These are phyloP conservation scores for Chloroclystis v-ata DNA, from an alignment of 2,888 invertebrate species.

Conservation along the genomic window DNA sequence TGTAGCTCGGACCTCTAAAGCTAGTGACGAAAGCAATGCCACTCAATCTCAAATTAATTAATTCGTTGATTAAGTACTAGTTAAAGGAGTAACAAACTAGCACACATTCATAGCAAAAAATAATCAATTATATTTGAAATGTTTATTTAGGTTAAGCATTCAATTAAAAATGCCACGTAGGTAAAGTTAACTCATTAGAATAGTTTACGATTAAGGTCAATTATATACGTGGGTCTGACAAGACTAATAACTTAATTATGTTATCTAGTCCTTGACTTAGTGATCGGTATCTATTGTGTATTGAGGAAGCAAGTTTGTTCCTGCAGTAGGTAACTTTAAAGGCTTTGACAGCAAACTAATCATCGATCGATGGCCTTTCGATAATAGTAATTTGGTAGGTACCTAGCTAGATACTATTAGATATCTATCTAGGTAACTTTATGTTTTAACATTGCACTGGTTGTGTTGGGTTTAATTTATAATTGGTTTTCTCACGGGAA, in stretches of 20 bases:
- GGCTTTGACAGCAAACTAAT: background rate
- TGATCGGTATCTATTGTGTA: constrained; percentile 3
- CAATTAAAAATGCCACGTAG: background rate
- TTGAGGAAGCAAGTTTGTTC: background rate
- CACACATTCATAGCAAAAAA: no score
- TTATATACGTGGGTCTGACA: background rate
- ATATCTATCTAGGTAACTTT: no score
- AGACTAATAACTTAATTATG: background rate
- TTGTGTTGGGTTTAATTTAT: no score
- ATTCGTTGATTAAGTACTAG: no score
- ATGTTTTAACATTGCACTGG: no score
- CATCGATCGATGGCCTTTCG: background rate
- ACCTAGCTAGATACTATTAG: no score
- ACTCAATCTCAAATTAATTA: no score
- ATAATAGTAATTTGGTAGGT: background rate
- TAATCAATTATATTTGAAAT: background rate
- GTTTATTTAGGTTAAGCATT: background rate
- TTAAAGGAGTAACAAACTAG: no score
- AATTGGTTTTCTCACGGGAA: no score
- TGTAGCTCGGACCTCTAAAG: no score
- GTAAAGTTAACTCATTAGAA: background rate
- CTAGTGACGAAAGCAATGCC: no score
- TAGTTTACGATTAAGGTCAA: constrained; percentile 1
- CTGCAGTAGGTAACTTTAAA: no score
- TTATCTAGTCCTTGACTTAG: background rate